phyloP scores from a whole-genome alignment of 2,888 invertebrate species.

The Drosophila ustulata region DNA sequence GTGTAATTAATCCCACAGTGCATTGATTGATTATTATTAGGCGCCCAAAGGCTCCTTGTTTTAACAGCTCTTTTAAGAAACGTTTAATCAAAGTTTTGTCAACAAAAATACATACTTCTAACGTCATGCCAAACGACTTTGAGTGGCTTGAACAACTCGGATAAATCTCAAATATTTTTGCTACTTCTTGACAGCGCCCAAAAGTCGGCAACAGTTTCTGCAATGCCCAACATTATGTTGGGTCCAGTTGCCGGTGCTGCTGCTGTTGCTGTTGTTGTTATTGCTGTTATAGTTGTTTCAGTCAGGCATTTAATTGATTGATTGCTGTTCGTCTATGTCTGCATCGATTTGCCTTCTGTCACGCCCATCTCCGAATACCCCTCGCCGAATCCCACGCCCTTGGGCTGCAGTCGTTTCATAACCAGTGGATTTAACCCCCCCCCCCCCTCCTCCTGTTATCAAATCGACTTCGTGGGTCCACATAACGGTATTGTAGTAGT shows the following conservation, averaged over 20 bases:
- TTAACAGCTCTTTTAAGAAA: neutral
- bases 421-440: conserved; percentile 44
- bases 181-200: conserved; percentile 19
- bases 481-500: conserved; percentile 36
- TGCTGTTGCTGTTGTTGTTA: conserved; percentile 3
- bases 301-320: conserved; percentile 76
- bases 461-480: conserved; percentile 65
- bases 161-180: conserved; percentile 57
- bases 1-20: neutral
- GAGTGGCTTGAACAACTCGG: conserved; percentile 21
- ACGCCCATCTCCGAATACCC: conserved; percentile 21
- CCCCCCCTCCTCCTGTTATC: conserved; percentile 50
- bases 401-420: conserved; percentile 57
- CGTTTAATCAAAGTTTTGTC: neutral
- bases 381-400: neutral
- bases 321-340: conserved; percentile 74
- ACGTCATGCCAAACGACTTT: conserved; percentile 4
- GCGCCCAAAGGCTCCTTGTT: neutral
- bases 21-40: neutral
- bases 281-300: conserved; percentile 42
- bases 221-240: conserved; percentile 33
- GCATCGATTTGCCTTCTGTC: conserved; percentile 57
- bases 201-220: conserved; percentile 48
- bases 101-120: neutral
- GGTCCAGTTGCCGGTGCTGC: conserved; percentile 1